Evolutionary conservation across 2,113 vertebrate species (phyloP), one percentile per base, ranked within the genome.

Genomic region (Tinamus guttatus): DNA sequence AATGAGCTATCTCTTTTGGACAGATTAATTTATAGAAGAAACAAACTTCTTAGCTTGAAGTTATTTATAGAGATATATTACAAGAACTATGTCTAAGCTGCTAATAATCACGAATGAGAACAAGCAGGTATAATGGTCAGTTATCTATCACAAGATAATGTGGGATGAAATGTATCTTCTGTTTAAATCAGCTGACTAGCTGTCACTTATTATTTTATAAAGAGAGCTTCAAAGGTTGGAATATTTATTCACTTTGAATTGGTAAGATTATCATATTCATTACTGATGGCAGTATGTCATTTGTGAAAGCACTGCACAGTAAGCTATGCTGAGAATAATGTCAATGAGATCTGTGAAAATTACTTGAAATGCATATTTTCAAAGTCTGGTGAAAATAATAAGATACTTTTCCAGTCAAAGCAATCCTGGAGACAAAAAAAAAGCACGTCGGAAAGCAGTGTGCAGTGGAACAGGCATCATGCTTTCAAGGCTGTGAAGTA

Each of bases 21-120:
- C 90, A 86, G 78, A 65, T 91, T 92, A 92, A 97, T 96, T 93
- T 90, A 76, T 93, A 92, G 92, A 93, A 74, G 74, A 96, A 85
- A 91, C 88, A 95, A 92, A 88, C 45, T 77, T 90, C 62, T 25
- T 32, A 70, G 45, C 30, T 43, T 80, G 59, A 32, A 89, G 87
- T 82, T 95, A 94, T 88, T 93, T 95, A 93, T 86, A 81, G 75
- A 95, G 60, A 25, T 59, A 49, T 90, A 63, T 83, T 92, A 71
- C 71, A 91, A 83, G 83, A 89, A 85, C 68, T 87, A 91, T 43
- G 47, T 83, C 51, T 36, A 69, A 80, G 78, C 25, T 74, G 36
- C 91, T 95, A 94, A 93, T 85, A 96, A 91, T 19, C 41, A 71
- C 75, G 60, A 85, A 95, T 75, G 45, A 81, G 36, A 91, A 89